A percentile compares a stretch with the other conserved stretches of the same genome.
Conservation (phyloP, 1,140 invertebrate species). For the Mamestra configurata region DNA sequence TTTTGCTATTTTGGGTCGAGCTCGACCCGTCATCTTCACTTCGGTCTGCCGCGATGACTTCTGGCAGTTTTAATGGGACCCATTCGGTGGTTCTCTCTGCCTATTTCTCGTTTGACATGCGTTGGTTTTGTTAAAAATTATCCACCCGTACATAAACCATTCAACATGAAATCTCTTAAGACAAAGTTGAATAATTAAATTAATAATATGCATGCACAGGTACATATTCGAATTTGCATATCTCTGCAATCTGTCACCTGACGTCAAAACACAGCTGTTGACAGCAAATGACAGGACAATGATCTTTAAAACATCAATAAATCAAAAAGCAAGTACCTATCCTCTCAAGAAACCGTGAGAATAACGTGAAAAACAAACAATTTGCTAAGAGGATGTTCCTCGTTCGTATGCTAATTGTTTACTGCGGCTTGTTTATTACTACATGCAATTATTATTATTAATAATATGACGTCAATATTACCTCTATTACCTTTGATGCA, state of each 20-base stretch:
- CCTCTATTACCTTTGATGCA: constrained; percentile 9
- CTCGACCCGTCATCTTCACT: no score
- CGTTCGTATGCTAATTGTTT: constrained; percentile 12
- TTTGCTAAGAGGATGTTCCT: not conserved
- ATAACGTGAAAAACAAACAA: constrained; percentile 16
- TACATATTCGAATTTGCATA: not conserved
- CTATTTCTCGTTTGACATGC: no score
- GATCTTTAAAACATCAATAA: constrained; percentile 7
- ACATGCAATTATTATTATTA: constrained; percentile 7
- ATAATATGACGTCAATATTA: constrained; percentile 3
- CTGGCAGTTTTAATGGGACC: no score
- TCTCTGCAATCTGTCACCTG: not conserved
- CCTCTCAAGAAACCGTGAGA: not conserved
- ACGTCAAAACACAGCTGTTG: not conserved
- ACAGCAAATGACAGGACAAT: constrained; percentile 14
- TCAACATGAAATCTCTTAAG: not conserved
- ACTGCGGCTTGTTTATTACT: not conserved
- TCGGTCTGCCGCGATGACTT: no score
- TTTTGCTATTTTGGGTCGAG: no score
- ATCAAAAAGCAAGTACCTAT: not conserved
- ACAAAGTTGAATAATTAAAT: not conserved
- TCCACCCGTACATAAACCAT: not conserved
- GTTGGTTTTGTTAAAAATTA: not conserved
- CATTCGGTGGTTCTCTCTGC: no score
- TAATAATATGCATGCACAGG: not conserved